These are phyloP conservation scores for Macrophya alboannulata DNA, from an alignment of 2,888 invertebrate species.

Conservation along the genomic window DNA sequence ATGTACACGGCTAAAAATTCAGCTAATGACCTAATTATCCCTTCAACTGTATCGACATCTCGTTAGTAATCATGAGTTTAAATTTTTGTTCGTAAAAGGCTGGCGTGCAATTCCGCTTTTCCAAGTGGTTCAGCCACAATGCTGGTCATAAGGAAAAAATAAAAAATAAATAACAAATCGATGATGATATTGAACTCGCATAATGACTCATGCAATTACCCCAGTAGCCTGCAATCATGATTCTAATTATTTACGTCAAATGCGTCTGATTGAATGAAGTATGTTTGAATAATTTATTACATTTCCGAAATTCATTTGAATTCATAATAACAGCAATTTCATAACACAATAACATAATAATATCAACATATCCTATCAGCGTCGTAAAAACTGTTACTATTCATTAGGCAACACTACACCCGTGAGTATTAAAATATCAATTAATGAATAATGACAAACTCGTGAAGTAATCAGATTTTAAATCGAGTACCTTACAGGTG, in stretches of 20 bases:
- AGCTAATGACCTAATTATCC: not conserved
- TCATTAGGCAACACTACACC: not conserved
- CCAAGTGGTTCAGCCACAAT: not conserved
- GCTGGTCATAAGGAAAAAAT: not conserved
- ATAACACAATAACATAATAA: too few species aligned
- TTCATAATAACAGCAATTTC: not conserved
- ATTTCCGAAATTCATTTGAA: not conserved
- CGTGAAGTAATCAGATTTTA: not conserved
- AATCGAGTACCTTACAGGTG: not conserved
- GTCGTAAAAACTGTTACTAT: not conserved
- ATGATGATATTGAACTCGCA: not conserved
- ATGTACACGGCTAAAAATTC: not conserved
- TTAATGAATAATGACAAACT: not conserved
- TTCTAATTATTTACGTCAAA: not conserved
- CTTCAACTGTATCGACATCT: not conserved
- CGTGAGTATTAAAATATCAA: not conserved
- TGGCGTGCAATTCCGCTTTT: constrained; percentile 1
- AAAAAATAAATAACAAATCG: not conserved
- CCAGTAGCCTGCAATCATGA: not conserved
- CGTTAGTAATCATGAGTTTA: not conserved
- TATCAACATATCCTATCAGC: not conserved
- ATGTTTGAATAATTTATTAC: not conserved
- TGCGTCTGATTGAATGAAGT: not conserved
- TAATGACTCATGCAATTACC: not conserved
- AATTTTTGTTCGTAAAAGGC: not conserved